Base-by-base conservation (phyloP, 2,113 vertebrate species). In the Psettodes erumei region DNA sequence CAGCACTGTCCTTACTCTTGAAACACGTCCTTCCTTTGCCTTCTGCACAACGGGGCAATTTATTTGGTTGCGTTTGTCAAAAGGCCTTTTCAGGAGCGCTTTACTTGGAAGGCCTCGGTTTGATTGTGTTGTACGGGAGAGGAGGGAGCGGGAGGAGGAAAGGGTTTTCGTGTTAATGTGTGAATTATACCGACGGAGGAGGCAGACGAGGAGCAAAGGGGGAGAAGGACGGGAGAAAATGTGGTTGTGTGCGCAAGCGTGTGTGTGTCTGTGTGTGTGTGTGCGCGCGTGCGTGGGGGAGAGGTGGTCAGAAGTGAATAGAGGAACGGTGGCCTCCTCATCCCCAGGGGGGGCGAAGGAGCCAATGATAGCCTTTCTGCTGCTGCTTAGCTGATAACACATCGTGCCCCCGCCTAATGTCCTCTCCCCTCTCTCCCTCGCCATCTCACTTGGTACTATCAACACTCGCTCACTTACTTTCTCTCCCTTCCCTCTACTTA, bases 301-400 rank as follows among this genome's bases (percentile, higher is more conserved):
- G 58, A 63, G 61, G 63, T 79, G 85, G 84, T 89, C 86, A 88
- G 84, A 86, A 84, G 86, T 88, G 89, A 78, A 88, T 88, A 79
- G 81, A 88, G 75, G 71, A 88, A 82, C 81, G 74, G 63, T 82
- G 82, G 75, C 81, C 70, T 86, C 59, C 45, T 83, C 67, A 54
- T 83, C 68, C 77, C 89, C 80, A 28, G 64, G 65, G 83, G 65
- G 83, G 86, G 43, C 58, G 21, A 71, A 59, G 56, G 77, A 66
- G 69, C 83, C 83, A 60, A 68, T 90, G 87, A 90, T 85, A 48
- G 77, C 67, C 77, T 89, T 86, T 85, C 73, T 88, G 69, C 71
- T 81, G 86, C 91, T 92, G 83, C 89, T 92, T 91, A 90, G 82
- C 81, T 88, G 88, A 90, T 90, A 92, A 92, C 86, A 86, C 91